Conservation (phyloP, 2,113 vertebrate genomes). For the Rhagologus leucostigma region DNA sequence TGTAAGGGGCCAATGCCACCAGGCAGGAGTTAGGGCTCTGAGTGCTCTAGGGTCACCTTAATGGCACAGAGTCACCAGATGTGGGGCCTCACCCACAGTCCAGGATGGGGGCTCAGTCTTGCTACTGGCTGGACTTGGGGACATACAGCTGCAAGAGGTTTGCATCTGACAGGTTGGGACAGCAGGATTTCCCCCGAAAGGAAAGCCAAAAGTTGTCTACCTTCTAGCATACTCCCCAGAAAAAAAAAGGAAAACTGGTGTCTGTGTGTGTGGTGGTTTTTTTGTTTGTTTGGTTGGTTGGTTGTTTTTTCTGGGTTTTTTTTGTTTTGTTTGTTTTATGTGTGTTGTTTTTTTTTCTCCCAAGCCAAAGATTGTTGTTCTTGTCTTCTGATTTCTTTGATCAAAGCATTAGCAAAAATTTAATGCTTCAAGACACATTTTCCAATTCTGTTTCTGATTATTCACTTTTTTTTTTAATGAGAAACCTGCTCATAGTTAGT, state of each 20-base stretch:
- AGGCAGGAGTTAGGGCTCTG: background rate
- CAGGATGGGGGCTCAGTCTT: background rate
- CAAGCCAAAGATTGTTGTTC: background rate
- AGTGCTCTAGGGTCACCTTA: background rate
- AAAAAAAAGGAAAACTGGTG: background rate
- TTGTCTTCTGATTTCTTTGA: background rate
- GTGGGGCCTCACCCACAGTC: background rate
- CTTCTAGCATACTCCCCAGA: background rate
- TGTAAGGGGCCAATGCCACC: background rate
- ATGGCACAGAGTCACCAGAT: background rate
- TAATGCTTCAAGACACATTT: background rate
- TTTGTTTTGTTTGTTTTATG: background rate
- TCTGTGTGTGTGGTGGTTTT: background rate
- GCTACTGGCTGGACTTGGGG: background rate
- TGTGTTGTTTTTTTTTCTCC: background rate
- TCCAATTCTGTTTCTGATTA: background rate
- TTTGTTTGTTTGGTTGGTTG: background rate
- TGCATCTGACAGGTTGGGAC: background rate
- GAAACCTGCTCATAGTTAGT: background rate
- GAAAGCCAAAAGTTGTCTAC: background rate
- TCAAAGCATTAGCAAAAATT: background rate
- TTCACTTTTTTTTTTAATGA: background rate
- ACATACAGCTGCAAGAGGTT: background rate
- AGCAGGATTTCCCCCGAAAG: background rate
- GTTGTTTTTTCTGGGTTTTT: background rate